Base-by-base conservation (phyloP, 1,140 invertebrate genomes). In the Scaptomyza montana region DNA sequence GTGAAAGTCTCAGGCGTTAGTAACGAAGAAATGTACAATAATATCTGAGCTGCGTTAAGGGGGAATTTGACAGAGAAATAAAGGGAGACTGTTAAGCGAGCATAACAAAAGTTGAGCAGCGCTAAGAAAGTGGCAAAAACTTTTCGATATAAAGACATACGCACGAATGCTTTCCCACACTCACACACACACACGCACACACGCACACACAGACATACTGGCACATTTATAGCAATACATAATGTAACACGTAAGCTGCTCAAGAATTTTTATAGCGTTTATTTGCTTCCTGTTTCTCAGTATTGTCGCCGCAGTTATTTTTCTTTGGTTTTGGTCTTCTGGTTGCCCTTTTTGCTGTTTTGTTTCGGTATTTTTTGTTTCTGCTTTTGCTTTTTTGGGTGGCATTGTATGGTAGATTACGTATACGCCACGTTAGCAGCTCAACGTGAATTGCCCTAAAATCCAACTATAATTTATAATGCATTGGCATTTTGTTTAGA, bases 141-240 rank as follows among this genome's bases (percentile, higher is more conserved):
- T 86, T 86, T 86, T 85, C 56, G 78, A 87, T 85, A 87, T 87
- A 85, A 81, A 85, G 81, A 80, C 81, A 81, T 74, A 85, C 81
- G 81, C 81, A 85, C 81, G 81, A 86, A 67, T 86, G 81, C 77
- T 69, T 36, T 45, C 60, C 49, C 13, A 41, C 12, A 63, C 51
- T 21, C 68, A 33, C 45, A 46, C 30, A 46, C 33, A 46, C 13
- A 59, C 7, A 43, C 39, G 63, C 69, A 54, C 45, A 39, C 13
- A 59, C 7, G 39, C 39, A 66, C 13, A 59, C 7, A 43, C 39
- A 66, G 64, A 54, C 45, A 39, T 9, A 43, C 10, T 54, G 13
- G 3, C 25, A 65, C 73, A 57, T 33, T 61, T 50, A 36, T 50
- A 30, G 45, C 47, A 36, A 49, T 33, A 62, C 55, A 59, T 51